Conservation (phyloP, 2,113 vertebrate genomes). For the Urocynchramus pylzowi region DNA sequence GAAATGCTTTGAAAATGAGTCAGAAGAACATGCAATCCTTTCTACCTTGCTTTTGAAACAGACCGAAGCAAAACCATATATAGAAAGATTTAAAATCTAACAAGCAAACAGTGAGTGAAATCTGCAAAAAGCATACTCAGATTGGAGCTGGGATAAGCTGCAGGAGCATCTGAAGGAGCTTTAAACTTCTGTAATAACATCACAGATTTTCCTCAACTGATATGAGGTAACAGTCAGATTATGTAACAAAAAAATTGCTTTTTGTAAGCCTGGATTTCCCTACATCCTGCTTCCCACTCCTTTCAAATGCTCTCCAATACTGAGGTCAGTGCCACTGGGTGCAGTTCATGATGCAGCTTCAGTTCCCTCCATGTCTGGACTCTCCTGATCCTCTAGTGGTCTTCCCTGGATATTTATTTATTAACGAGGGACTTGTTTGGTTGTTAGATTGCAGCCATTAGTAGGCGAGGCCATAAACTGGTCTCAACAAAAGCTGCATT, state of each 20-base stretch:
- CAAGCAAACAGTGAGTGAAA: not conserved
- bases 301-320: not conserved
- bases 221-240: not conserved
- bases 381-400: not conserved
- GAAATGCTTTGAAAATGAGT: not conserved
- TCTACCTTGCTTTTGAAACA: not conserved
- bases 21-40: not conserved
- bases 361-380: not conserved
- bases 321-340: fast-evolving
- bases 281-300: not conserved
- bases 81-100: not conserved
- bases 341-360: not conserved
- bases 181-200: not conserved
- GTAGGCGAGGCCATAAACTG: fast-evolving
- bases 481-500: not conserved
- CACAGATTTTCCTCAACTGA: not conserved
- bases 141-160: not conserved
- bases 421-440: not conserved
- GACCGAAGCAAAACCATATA: not conserved
- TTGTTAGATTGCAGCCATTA: not conserved
- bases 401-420: not conserved
- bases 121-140: not conserved
- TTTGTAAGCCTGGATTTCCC: not conserved
- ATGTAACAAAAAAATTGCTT: not conserved
- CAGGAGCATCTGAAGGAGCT: not conserved